Percentiles rank a stretch among this genome's conserved stretches.
phyloP scores from a whole-genome alignment of 2,113 vertebrate genomes.

The Formicarius rufipectus region DNA sequence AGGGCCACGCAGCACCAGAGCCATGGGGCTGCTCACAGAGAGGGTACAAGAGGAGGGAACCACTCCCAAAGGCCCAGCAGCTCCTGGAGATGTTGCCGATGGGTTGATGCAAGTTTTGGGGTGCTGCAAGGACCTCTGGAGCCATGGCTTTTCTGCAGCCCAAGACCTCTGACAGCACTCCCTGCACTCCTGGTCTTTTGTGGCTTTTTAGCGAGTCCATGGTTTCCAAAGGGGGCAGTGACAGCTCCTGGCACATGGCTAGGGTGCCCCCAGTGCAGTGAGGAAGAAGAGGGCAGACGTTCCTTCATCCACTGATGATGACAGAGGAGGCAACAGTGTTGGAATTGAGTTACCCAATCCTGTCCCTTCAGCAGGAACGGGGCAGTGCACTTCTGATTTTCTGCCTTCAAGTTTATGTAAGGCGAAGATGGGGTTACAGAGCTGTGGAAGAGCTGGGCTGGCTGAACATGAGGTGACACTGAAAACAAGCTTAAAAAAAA shows the following conservation, averaged over 20 bases:
- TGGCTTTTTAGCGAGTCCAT: neutral
- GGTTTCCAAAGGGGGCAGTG: neutral
- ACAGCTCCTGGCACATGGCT: fast-evolving
- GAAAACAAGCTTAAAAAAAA: slow-evolving; percentile 48
- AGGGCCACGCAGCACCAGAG: neutral
- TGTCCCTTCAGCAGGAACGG: neutral
- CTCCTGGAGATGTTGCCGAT: neutral
- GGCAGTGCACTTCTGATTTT: neutral
- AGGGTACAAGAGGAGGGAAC: neutral
- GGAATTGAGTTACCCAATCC: neutral
- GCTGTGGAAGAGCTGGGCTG: neutral
- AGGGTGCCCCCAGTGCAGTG: too few species aligned
- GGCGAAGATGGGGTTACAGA: neutral
- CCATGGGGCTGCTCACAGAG: neutral
- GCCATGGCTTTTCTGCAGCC: neutral
- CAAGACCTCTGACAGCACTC: neutral
- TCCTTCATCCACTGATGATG: neutral
- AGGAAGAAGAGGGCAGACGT: neutral
- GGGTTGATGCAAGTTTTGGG: neutral
- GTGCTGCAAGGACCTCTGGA: too few species aligned
- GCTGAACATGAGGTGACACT: slow-evolving; percentile 33
- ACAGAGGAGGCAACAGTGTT: neutral
- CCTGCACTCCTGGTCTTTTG: neutral
- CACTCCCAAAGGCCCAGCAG: neutral
- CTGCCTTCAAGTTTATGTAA: neutral